Percentiles rank a stretch among this genome's conserved stretches.
These are phyloP conservation scores for Amblyornis subalaris DNA, from an alignment of 2,113 vertebrate species.

Conservation along the genomic window DNA sequence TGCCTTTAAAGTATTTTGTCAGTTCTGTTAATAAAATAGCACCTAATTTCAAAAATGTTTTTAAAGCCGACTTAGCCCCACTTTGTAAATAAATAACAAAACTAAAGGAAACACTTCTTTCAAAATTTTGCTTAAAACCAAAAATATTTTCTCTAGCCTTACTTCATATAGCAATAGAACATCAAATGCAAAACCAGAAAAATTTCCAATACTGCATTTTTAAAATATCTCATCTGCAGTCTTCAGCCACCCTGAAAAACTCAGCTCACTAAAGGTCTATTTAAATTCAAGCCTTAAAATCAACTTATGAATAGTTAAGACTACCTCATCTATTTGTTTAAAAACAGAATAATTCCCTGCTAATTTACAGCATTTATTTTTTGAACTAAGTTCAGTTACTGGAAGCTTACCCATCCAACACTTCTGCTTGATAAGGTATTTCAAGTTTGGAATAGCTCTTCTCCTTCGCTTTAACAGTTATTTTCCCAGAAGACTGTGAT, in stretches of 20 bases:
- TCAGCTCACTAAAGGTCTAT: neutral
- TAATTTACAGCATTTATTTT: neutral
- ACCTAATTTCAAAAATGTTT: neutral
- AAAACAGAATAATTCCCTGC: neutral
- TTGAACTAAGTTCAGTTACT: neutral
- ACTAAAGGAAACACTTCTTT: neutral
- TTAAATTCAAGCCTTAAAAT: neutral
- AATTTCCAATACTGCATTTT: neutral
- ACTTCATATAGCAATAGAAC: neutral
- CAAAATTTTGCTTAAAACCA: neutral
- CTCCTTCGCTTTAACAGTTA: conserved; percentile 98
- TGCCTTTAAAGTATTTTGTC: neutral
- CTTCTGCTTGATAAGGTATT: conserved; percentile 97
- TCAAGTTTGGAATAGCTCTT: conserved; percentile 99
- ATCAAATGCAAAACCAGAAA: neutral
- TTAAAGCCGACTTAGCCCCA: neutral
- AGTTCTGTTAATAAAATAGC: neutral
- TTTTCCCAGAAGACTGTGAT: conserved; percentile 94
- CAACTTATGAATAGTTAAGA: neutral
- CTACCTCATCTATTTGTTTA: neutral
- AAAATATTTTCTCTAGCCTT: neutral
- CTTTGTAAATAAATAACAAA: neutral
- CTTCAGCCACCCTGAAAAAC: neutral
- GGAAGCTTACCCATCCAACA: conserved; percentile 92
- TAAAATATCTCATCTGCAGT: neutral